These are phyloP conservation scores for Neomorphus geoffroyi DNA, from an alignment of 2,797 vertebrate genomes.

Conservation along the genomic window DNA sequence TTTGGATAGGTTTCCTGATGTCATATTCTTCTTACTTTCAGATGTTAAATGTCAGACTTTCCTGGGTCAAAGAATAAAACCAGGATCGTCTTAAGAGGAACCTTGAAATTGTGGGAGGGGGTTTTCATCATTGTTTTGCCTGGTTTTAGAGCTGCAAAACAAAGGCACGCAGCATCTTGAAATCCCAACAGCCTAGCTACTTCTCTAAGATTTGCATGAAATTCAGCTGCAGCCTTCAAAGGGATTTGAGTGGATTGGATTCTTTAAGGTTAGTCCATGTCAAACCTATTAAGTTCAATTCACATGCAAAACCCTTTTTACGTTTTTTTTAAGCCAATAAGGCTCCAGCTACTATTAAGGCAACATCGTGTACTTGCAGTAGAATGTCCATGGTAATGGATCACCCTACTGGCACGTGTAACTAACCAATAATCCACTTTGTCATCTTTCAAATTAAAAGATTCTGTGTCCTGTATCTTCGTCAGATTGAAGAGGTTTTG, in stretches of 20 bases:
- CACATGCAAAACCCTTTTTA: constrained; percentile 81
- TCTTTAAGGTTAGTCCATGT: constrained; percentile 84
- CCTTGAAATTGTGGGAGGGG: constrained; percentile 29
- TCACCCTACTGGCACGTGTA: constrained; percentile 35
- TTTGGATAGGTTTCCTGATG: neutral
- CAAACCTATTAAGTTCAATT: constrained; percentile 87
- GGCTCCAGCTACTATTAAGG: constrained; percentile 71
- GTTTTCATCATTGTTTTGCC: constrained; percentile 50
- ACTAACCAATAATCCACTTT: constrained; percentile 58
- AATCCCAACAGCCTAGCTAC: constrained; percentile 53
- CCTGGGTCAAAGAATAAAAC: constrained; percentile 21
- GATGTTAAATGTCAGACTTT: constrained; percentile 21
- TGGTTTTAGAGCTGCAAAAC: constrained; percentile 51
- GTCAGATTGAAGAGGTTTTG: neutral
- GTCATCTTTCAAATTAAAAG: constrained; percentile 43
- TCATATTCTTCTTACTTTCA: neutral
- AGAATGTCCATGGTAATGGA: constrained; percentile 29
- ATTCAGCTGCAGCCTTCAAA: constrained; percentile 76
- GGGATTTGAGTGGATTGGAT: constrained; percentile 86
- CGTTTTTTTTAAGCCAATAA: constrained; percentile 77
- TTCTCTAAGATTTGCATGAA: constrained; percentile 75
- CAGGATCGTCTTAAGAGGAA: constrained; percentile 20
- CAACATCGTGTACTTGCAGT: constrained; percentile 23
- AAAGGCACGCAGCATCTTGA: constrained; percentile 35
- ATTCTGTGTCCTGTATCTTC: neutral